These are phyloP conservation scores for Loris lydekkerianus DNA, from an alignment of 2,797 vertebrate species.

Conservation along the genomic window DNA sequence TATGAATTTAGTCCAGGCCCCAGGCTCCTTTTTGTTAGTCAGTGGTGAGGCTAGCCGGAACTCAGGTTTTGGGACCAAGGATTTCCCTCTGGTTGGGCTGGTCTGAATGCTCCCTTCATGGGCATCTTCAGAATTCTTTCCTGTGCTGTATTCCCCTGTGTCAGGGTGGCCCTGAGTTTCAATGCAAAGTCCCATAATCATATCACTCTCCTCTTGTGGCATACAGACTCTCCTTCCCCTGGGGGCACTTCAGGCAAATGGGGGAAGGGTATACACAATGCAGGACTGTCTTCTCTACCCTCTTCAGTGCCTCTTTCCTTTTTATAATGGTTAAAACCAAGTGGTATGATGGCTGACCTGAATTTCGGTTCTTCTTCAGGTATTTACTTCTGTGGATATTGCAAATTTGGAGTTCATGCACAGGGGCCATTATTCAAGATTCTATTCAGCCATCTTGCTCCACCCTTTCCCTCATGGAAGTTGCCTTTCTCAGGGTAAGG, in stretches of 20 bases:
- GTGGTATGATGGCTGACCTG: background rate
- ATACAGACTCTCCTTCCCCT: background rate
- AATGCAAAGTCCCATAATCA: background rate
- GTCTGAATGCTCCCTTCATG: background rate
- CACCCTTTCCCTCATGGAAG: background rate
- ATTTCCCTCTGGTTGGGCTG: background rate
- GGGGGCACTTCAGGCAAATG: background rate
- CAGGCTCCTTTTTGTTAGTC: background rate
- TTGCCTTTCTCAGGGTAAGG: background rate
- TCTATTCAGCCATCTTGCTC: background rate
- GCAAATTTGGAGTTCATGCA: background rate
- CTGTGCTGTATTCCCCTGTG: background rate
- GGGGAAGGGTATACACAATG: background rate
- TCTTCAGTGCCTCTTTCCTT: background rate
- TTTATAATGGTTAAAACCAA: background rate
- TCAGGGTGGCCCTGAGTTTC: background rate
- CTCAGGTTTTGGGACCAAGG: background rate
- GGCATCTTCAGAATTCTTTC: background rate
- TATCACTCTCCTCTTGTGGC: background rate
- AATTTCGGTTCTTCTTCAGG: background rate
- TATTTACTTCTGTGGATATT: background rate
- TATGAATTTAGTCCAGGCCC: background rate
- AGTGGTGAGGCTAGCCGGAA: background rate
- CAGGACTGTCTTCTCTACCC: background rate
- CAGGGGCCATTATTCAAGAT: background rate